Evolutionary conservation across 2,113 vertebrate genomes (phyloP), one percentile per base, ranked within the genome.

Genomic region (Lepisosteus oculatus): DNA sequence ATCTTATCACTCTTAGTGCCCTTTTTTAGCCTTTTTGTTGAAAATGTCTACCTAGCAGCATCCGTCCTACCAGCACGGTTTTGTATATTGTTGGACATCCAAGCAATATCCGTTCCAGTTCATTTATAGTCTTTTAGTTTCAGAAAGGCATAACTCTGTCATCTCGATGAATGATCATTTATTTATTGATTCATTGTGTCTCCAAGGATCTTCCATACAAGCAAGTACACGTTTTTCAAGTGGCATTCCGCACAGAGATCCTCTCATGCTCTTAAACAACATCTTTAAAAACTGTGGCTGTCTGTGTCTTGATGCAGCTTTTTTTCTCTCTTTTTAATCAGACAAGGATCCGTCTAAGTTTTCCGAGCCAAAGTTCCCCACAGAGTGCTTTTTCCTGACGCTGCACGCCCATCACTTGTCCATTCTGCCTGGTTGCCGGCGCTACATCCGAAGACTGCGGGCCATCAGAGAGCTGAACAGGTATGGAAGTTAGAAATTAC

Each of bases 401-500:
- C 90, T 99, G 80, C 97, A 99, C 2, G 85, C 96, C 44, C 97
- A 99, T 77, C 97, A 99, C 80, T 91, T 99, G 78, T 98, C 97
- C 17, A 93, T 99, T 78, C 86, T 99, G 77, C 97, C 97, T 0
- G 92, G 96, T 72, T 99, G 97, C 83, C 94, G 97, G 0, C 97
- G 97, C 3, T 99, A 99, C 76, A 99, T 96, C 54, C 95, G 97
- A 3, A 90, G 97, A 6, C 93, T 99, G 70, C 88, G 97, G 3
- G 97, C 97, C 80, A 99, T 99, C 83, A 87, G 97, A 11, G 97
- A 99, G 62, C 93, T 99, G 14, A 99, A 99, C 86, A 94, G 96
- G 97, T 98, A 73, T 11, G 3, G 41, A 8, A 15, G 29, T 29
- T 29, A 29, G 29, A 29, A 29, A 29, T 29, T 29, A 29, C 29